Evolutionary conservation across 2,888 invertebrate species (phyloP).

Genomic region (Orthosia cruda): DNA sequence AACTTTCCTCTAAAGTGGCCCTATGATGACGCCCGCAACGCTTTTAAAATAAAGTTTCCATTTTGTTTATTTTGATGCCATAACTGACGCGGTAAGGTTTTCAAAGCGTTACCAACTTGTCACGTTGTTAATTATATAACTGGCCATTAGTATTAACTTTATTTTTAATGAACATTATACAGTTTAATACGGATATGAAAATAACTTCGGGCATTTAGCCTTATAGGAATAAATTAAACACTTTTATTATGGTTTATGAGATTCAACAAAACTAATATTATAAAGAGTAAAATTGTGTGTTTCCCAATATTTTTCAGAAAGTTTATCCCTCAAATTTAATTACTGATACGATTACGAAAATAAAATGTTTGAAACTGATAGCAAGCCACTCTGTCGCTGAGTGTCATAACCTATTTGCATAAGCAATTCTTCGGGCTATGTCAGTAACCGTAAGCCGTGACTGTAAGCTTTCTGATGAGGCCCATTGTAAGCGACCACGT

Average conservation of each 20-base stretch:
- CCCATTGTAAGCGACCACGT: too few species aligned
- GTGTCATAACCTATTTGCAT: too few species aligned
- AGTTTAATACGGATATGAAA: slow-evolving; percentile 2
- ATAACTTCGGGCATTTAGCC: not conserved
- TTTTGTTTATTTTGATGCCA: slow-evolving; percentile 28
- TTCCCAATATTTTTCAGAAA: too few species aligned
- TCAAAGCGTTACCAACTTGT: slow-evolving; percentile 23
- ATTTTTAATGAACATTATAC: slow-evolving; percentile 18
- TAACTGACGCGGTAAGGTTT: slow-evolving; percentile 23
- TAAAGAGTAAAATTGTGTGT: too few species aligned
- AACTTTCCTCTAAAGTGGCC: not conserved
- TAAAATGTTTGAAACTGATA: too few species aligned
- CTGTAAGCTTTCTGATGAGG: too few species aligned
- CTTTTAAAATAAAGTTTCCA: slow-evolving; percentile 17
- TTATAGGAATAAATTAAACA: not conserved
- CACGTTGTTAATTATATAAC: slow-evolving; percentile 20
- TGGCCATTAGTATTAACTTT: slow-evolving; percentile 20
- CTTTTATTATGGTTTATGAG: not conserved
- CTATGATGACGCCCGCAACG: not conserved
- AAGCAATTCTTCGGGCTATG: too few species aligned
- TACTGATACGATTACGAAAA: too few species aligned
- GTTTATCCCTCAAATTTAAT: too few species aligned
- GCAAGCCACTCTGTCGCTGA: too few species aligned
- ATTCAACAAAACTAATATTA: not conserved
- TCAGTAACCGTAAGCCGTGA: too few species aligned